Conservation (phyloP, 2,888 invertebrate species). For the Mamestra brassicae region DNA sequence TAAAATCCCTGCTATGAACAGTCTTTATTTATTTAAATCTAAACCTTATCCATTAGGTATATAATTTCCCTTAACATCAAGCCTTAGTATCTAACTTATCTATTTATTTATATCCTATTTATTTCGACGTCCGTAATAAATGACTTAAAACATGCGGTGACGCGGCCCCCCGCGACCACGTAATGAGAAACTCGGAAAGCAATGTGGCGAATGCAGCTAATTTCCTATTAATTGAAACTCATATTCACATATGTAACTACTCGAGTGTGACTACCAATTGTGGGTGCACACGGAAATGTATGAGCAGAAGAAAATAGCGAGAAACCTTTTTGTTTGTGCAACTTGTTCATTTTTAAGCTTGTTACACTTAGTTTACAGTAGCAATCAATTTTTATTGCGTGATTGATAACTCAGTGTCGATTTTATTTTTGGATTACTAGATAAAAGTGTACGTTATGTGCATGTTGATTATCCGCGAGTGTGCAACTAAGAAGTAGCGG, state of each 20-base stretch:
- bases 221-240: constrained; percentile 70
- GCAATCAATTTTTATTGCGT: constrained; percentile 24
- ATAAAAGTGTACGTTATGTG: constrained; percentile 12
- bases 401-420: constrained; percentile 1
- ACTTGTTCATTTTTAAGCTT: constrained; percentile 10
- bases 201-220: constrained; percentile 61
- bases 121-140: no score
- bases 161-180: constrained; percentile 59
- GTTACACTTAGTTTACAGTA: constrained; percentile 28
- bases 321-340: constrained; percentile 38
- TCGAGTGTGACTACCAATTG: constrained; percentile 36
- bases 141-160: constrained; percentile 68
- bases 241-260: constrained; percentile 35
- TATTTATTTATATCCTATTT: no score
- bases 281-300: constrained; percentile 33
- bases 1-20: no score
- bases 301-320: constrained; percentile 35
- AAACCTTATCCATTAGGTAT: no score
- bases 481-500: constrained; percentile 12
- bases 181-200: constrained; percentile 71
- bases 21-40: no score
- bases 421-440: constrained; percentile 5
- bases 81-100: no score
- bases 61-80: no score
- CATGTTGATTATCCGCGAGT: constrained; percentile 8